Percentiles rank a stretch among this genome's conserved stretches.
Conservation (phyloP, 2,888 invertebrate genomes). For the Xestia ashworthii region DNA sequence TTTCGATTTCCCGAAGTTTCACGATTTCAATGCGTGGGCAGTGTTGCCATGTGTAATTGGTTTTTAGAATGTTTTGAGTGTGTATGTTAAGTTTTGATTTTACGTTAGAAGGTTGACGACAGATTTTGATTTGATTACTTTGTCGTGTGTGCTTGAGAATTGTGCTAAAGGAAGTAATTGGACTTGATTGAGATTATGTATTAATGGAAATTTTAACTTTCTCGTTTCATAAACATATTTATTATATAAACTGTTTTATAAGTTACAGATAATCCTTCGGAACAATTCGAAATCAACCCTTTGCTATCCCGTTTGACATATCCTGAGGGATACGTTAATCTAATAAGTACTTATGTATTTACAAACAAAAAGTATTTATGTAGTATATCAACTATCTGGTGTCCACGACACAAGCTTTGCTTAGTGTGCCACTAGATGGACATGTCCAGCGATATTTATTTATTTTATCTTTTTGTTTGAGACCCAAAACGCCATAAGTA, state of each 20-base stretch:
- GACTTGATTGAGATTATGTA: neutral
- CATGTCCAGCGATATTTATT: too few species aligned
- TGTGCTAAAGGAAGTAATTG: neutral
- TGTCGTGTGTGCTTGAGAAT: constrained; percentile 29
- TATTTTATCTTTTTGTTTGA: too few species aligned
- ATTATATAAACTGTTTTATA: constrained; percentile 2
- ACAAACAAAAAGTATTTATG: too few species aligned
- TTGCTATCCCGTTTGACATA: neutral
- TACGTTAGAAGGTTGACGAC: constrained; percentile 28
- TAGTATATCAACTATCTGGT: too few species aligned
- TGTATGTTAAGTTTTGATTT: constrained; percentile 47
- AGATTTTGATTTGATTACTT: constrained; percentile 2
- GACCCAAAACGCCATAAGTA: neutral
- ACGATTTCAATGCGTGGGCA: constrained; percentile 65
- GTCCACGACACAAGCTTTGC: too few species aligned
- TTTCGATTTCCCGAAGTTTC: constrained; percentile 71
- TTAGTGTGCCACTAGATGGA: too few species aligned
- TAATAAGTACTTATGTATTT: too few species aligned
- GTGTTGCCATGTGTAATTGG: constrained; percentile 52
- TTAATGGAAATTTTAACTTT: constrained; percentile 29
- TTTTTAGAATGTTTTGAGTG: constrained; percentile 53
- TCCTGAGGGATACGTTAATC: too few species aligned
- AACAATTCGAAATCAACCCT: neutral
- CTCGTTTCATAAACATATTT: neutral
- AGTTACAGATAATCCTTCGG: neutral